Conservation (phyloP, 1,140 invertebrate species). For the Hyposmocoma kahamanoa region DNA sequence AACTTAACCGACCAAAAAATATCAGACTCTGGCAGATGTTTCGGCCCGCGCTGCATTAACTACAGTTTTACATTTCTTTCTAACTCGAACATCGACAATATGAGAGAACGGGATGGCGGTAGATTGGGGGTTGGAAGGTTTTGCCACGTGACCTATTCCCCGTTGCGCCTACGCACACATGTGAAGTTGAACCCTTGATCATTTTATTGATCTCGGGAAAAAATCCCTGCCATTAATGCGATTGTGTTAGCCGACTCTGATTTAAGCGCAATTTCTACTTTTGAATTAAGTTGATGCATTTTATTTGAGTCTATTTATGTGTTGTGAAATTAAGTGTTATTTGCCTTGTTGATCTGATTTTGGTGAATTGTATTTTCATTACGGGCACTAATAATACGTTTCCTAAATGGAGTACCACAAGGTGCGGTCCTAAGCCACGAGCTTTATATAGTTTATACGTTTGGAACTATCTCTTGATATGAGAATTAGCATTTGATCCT, state of each 20-base stretch:
- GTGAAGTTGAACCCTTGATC: constrained; percentile 39
- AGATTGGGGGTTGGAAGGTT: constrained; percentile 60
- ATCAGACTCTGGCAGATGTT: constrained; percentile 61
- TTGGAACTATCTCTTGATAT: no score
- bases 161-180: constrained; percentile 34
- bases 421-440: no score
- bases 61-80: not conserved
- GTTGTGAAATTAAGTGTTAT: no score
- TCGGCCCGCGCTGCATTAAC: constrained; percentile 35
- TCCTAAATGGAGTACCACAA: no score
- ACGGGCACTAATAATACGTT: no score
- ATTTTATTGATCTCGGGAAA: constrained; percentile 55
- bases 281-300: no score
- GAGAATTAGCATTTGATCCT: no score
- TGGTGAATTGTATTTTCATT: no score
- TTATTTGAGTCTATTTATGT: no score
- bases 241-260: constrained; percentile 15
- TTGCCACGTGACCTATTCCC: constrained; percentile 51
- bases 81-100: not conserved
- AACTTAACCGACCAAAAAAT: constrained; percentile 52
- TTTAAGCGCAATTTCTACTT: no score
- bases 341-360: no score
- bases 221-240: constrained; percentile 45
- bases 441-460: no score
- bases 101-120: constrained; percentile 32